Evolutionary conservation across 2,797 vertebrate genomes (phyloP).

Genomic region (Hylomyscus alleni): DNA sequence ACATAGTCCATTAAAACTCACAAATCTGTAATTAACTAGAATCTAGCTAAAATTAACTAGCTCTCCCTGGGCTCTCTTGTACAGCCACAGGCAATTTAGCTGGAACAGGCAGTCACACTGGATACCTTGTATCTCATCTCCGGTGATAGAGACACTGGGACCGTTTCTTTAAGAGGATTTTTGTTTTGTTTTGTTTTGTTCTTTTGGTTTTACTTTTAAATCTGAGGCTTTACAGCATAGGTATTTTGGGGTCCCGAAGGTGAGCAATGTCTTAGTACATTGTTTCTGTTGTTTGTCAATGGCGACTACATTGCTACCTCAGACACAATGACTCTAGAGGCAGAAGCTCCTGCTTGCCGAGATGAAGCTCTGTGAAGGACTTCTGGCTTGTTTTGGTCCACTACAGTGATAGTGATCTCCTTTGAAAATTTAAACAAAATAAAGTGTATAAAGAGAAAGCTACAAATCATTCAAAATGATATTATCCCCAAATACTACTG

Average conservation of each 20-base stretch:
- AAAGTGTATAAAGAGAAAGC: not conserved
- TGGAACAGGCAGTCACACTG: not conserved
- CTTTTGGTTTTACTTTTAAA: not conserved
- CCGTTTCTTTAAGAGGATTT: not conserved
- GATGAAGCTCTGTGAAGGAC: not conserved
- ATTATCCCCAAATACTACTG: constrained; percentile 15
- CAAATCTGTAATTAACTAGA: not conserved
- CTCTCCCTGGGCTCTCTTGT: not conserved
- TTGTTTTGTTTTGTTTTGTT: not conserved
- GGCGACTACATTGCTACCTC: not conserved
- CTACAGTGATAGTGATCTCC: not conserved
- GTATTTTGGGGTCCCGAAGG: not conserved
- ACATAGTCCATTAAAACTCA: not conserved
- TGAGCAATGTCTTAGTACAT: not conserved
- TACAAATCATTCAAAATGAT: constrained; percentile 2
- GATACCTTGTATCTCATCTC: not conserved
- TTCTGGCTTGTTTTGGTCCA: not conserved
- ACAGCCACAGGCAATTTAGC: not conserved
- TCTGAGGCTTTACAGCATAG: not conserved
- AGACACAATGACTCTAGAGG: not conserved
- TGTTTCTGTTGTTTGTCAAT: not conserved
- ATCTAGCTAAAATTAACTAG: no score
- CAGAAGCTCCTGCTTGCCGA: not conserved
- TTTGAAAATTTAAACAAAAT: constrained; percentile 30
- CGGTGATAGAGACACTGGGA: not conserved